Evolutionary conservation across 2,797 vertebrate genomes (phyloP).

Genomic region (Squalus acanthias): DNA sequence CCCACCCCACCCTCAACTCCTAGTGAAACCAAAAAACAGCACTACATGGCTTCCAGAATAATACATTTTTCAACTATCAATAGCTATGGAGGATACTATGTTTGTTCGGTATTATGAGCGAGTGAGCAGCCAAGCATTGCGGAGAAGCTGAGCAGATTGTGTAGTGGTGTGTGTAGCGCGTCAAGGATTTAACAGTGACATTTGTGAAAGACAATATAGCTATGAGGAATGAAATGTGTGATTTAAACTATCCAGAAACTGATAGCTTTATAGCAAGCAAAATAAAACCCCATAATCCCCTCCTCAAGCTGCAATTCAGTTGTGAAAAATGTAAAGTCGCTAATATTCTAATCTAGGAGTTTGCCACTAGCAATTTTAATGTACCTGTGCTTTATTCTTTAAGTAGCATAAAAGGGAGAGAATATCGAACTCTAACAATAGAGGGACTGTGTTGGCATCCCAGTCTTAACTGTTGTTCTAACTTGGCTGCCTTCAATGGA

Average conservation of each 20-base stretch:
- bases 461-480: not conserved
- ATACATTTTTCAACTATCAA: not conserved
- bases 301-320: not conserved
- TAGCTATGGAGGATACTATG: not conserved
- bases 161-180: not conserved
- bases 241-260: not conserved
- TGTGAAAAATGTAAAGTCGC: not conserved
- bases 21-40: not conserved
- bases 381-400: not conserved
- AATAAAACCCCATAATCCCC: not conserved
- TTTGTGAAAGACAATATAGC: not conserved
- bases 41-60: not conserved
- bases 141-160: conserved; percentile 14
- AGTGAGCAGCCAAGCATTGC: conserved; percentile 5
- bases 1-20: not conserved
- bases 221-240: conserved; percentile 5
- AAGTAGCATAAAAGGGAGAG: not conserved
- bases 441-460: not conserved
- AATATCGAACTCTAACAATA: not conserved
- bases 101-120: conserved; percentile 12
- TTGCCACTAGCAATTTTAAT: not conserved
- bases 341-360: not conserved
- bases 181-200: conserved; percentile 22
- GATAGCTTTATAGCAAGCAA: conserved; percentile 4
- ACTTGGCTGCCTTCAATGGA: not conserved